phyloP scores from a whole-genome alignment of 2,797 vertebrate genomes.

The Fratercula arctica region DNA sequence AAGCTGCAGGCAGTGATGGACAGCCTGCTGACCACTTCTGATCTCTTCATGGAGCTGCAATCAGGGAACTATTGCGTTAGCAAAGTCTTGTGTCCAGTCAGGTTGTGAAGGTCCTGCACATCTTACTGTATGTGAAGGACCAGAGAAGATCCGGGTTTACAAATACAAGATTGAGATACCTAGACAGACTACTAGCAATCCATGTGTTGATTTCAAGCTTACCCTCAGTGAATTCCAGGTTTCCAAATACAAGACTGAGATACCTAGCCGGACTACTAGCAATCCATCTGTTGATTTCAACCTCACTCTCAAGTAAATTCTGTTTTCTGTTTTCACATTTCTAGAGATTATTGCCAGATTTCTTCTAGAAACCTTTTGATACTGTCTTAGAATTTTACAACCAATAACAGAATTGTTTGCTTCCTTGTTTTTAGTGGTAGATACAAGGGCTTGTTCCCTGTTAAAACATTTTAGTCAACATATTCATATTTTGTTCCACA shows the following conservation, averaged over 20 bases:
- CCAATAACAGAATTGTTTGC: not conserved
- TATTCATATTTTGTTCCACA: not conserved
- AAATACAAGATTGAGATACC: not conserved
- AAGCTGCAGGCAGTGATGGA: not conserved
- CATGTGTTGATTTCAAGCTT: too few relatives aligned
- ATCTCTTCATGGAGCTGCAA: not conserved
- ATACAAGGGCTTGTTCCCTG: not conserved
- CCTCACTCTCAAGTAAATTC: not conserved
- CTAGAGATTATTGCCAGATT: not conserved
- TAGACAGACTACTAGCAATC: not conserved
- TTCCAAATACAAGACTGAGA: not conserved
- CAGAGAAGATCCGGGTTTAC: not conserved
- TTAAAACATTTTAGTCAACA: not conserved
- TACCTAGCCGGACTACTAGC: not conserved
- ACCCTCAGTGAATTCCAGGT: not conserved
- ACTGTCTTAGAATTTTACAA: not conserved
- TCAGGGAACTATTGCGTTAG: not conserved
- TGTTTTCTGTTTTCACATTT: not conserved
- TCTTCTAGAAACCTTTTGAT: not conserved
- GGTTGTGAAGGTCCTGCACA: not conserved
- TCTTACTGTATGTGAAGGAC: not conserved
- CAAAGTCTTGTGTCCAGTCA: not conserved
- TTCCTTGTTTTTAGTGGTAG: not conserved
- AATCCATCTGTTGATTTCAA: not conserved
- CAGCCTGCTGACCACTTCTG: not conserved